Evolutionary conservation across 2,797 vertebrate species (phyloP).

Genomic region (Pangasius krempfi): DNA sequence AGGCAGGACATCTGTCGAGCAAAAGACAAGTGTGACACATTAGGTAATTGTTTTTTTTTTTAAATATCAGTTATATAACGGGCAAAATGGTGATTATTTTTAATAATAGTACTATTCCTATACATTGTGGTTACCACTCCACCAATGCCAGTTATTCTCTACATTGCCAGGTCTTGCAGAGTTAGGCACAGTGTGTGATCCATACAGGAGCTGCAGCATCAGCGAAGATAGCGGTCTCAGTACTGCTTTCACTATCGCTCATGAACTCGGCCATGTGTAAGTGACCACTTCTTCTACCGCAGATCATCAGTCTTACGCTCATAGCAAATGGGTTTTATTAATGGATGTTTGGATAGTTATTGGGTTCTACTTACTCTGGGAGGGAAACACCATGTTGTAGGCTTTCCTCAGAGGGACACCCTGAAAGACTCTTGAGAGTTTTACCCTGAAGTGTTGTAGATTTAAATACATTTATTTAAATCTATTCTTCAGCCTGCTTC

Average conservation of each 20-base stretch:
- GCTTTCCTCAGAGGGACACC: not conserved
- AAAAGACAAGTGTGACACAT: conserved; percentile 95
- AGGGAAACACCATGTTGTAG: not conserved
- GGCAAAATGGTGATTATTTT: not conserved
- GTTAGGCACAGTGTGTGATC: conserved; percentile 95
- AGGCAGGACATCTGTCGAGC: conserved; percentile 99
- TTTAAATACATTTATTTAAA: not conserved
- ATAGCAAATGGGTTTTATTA: not conserved
- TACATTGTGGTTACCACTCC: not conserved
- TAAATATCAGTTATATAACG: not conserved
- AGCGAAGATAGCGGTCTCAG: conserved; percentile 97
- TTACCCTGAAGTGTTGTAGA: not conserved
- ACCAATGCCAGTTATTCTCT: not conserved
- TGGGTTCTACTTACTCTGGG: not conserved
- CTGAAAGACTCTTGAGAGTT: not conserved
- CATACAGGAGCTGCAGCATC: conserved; percentile 96
- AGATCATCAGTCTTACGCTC: not conserved
- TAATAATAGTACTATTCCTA: not conserved
- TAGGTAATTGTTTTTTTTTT: conserved; percentile 80
- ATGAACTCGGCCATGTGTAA: conserved; percentile 98
- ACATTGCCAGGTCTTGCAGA: conserved; percentile 87
- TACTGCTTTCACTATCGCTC: conserved; percentile 97
- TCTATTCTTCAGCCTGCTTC: not conserved
- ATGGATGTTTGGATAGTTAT: not conserved
- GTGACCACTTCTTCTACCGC: conserved; percentile 61